Conservation (phyloP, 2,113 vertebrate species). For the Neogobius melanostomus region DNA sequence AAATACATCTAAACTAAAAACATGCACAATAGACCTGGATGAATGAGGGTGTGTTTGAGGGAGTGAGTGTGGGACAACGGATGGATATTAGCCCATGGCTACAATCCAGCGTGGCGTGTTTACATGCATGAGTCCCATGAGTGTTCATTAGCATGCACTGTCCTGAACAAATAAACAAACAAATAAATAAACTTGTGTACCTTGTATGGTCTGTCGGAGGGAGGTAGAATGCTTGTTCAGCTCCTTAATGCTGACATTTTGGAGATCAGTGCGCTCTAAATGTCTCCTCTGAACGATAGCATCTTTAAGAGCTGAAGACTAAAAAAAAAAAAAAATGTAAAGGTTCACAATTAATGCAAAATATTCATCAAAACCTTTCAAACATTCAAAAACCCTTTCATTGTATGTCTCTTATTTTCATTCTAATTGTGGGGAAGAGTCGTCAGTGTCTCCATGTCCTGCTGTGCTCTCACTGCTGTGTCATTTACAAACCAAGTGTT, state of each 20-base stretch:
- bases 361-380: neutral
- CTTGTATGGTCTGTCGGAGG: conserved; percentile 73
- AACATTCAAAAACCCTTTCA: neutral
- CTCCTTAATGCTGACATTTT: conserved; percentile 60
- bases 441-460: neutral
- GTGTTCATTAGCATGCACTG: no score
- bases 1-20: no score
- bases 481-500: neutral
- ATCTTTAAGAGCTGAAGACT: conserved; percentile 28
- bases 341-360: neutral
- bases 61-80: no score
- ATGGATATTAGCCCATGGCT: no score
- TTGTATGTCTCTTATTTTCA: neutral
- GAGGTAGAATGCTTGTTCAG: conserved; percentile 59
- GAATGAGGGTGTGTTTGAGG: no score
- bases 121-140: no score
- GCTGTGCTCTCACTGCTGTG: neutral
- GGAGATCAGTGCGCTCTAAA: conserved; percentile 60
- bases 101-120: no score
- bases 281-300: conserved; percentile 33
- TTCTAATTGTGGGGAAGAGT: neutral
- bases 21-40: no score
- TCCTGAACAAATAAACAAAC: no score
- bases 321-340: neutral
- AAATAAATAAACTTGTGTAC: conserved; percentile 30